Evolutionary conservation across 2,888 invertebrate genomes (phyloP), one percentile per base, ranked within the genome.

Genomic region (Chymomyza amoena): DNA sequence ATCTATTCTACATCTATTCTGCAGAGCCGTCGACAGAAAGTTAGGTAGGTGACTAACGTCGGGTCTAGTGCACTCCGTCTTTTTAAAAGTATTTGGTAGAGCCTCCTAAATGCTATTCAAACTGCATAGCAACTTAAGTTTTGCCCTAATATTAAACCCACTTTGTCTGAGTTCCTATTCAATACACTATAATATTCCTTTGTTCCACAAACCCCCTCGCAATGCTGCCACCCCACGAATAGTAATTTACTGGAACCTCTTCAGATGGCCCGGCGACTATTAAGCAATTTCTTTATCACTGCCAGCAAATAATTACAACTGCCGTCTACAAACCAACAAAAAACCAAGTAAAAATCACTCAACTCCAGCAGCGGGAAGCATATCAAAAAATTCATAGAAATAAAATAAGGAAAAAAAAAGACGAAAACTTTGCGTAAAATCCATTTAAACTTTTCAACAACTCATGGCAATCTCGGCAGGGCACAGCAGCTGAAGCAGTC

Each of bases 361-460:
- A 50, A 65, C 65, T 18, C 54, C 20, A 54, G 18, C 20, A 54
- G 54, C 54, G 57, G 39, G 57, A 50, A 74, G 79, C 74, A 77
- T 81, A 85, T 80, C 81, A 83, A 76, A 81, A 45, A 45, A 45
- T 45, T 45, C 39, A 45, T 45, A 45, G 39, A 45, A 45, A 45
- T 45, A 45, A 45, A 45, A 45, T 45, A 32, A 32, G 39, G 4
- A 15, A 15, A 45, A 45, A 32, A 32, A 32, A 32, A 32, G 7
- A 32, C 4, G 32, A 32, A 32, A 85, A 85, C 65, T 80, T 87
- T 78, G 79, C 75, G 81, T 79, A 83, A 84, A 84, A 84, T 75
- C 84, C 80, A 84, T 84, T 87, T 84, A 87, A 84, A 84, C 87
- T 84, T 84, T 87, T 83, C 75, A 77, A 80, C 83, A 84, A 84